A percentile compares a stretch with the other conserved stretches of the same genome.
These are phyloP conservation scores for Aphelenchoides fujianensis DNA, from an alignment of 1,140 invertebrate species.

Conservation along the genomic window DNA sequence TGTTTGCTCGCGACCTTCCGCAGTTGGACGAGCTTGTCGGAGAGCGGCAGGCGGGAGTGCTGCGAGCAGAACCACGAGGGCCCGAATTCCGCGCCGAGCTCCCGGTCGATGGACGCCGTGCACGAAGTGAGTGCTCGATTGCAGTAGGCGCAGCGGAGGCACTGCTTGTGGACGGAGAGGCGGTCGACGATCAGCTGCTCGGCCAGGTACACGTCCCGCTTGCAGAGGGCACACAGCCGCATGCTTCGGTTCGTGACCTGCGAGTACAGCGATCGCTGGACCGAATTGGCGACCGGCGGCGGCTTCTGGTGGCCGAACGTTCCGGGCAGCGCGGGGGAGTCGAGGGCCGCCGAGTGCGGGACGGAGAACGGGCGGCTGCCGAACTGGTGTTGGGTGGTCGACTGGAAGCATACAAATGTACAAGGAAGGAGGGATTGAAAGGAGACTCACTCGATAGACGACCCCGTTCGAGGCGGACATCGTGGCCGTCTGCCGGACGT, in stretches of 20 bases:
- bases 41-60: background rate
- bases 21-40: slow-evolving; percentile 12
- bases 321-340: background rate
- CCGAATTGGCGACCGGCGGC: background rate
- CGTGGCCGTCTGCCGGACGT: background rate
- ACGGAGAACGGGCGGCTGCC: slow-evolving; percentile 14
- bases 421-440: slow-evolving; percentile 8
- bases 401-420: too few relatives aligned
- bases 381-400: slow-evolving; percentile 8
- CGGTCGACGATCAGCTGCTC: slow-evolving; percentile 33
- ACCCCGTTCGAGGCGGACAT: slow-evolving; percentile 3
- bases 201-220: slow-evolving; percentile 34
- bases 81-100: slow-evolving; percentile 12
- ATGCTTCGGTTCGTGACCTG: slow-evolving; percentile 12
- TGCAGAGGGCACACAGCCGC: slow-evolving; percentile 27
- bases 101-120: slow-evolving; percentile 6
- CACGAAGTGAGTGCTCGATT: slow-evolving; percentile 33
- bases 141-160: slow-evolving; percentile 47
- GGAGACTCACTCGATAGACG: slow-evolving; percentile 10
- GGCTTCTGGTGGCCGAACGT: slow-evolving; percentile 3
- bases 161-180: slow-evolving; percentile 38
- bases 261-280: slow-evolving; percentile 13
- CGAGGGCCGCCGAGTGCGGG: background rate
- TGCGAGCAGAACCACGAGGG: slow-evolving; percentile 15
- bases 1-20: background rate